Evolutionary conservation across 1,140 invertebrate genomes (phyloP).

Genomic region (Proctacanthus coquilletti): DNA sequence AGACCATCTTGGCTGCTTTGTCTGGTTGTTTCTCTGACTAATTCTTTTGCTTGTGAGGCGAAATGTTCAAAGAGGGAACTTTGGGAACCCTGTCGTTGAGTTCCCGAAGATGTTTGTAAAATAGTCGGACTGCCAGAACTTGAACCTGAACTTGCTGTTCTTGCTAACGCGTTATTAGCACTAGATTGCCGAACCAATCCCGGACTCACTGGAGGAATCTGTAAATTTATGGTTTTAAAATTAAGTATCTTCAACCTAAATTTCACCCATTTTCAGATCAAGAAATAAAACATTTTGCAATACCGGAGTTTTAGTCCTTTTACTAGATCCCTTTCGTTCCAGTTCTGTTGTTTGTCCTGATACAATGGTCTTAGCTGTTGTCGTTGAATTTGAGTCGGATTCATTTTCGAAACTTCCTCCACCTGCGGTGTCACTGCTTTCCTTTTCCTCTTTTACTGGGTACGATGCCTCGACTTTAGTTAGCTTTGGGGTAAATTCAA

Average conservation of each 20-base stretch:
- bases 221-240: no score
- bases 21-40: slow-evolving; percentile 67
- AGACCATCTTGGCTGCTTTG: slow-evolving; percentile 79
- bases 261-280: slow-evolving; percentile 6
- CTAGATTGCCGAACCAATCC: slow-evolving; percentile 43
- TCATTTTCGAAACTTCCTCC: slow-evolving; percentile 46
- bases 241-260: background rate
- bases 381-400: slow-evolving; percentile 58
- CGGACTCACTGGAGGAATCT: slow-evolving; percentile 30
- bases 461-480: background rate
- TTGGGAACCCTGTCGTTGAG: slow-evolving; percentile 55
- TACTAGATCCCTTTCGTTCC: slow-evolving; percentile 11
- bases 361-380: slow-evolving; percentile 49
- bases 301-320: slow-evolving; percentile 23
- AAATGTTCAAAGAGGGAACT: slow-evolving; percentile 72
- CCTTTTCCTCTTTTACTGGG: slow-evolving; percentile 11
- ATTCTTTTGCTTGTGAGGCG: slow-evolving; percentile 68
- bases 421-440: slow-evolving; percentile 33
- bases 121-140: slow-evolving; percentile 27
- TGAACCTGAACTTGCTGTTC: slow-evolving; percentile 45
- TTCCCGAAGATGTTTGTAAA: slow-evolving; percentile 29
- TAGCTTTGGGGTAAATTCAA: slow-evolving; percentile 36
- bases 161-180: slow-evolving; percentile 44
- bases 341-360: slow-evolving; percentile 33
- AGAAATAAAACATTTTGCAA: background rate